These are phyloP conservation scores for Cardiocondyla obscurior DNA, from an alignment of 1,140 invertebrate genomes.

Conservation along the genomic window DNA sequence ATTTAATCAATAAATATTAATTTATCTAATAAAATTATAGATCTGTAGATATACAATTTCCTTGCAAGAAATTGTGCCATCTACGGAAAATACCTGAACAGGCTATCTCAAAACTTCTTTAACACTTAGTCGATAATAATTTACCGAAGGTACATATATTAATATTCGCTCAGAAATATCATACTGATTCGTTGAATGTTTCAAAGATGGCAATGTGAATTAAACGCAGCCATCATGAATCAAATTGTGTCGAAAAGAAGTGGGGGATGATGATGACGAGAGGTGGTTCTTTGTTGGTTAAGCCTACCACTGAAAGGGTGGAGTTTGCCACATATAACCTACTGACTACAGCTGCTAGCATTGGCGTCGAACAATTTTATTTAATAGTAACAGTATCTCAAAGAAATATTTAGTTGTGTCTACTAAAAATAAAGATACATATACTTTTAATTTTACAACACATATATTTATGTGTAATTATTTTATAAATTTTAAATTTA, in stretches of 20 bases:
- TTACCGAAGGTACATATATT: neutral
- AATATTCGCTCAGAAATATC: neutral
- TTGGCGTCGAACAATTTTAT: constrained; percentile 61
- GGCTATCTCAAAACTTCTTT: neutral
- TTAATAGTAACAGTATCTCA: no score
- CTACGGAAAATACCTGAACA: constrained; percentile 29
- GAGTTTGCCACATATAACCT: constrained; percentile 66
- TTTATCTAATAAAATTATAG: no score
- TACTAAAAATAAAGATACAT: neutral
- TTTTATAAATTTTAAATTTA: no score
- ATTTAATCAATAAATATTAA: no score
- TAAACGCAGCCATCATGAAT: constrained; percentile 77
- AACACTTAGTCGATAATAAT: constrained; percentile 31
- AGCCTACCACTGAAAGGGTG: constrained; percentile 72
- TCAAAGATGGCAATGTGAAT: constrained; percentile 66
- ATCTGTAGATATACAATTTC: no score
- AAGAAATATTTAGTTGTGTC: no score
- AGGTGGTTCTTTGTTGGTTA: constrained; percentile 72
- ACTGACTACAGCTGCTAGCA: constrained; percentile 64
- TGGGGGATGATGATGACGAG: constrained; percentile 66
- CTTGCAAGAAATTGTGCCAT: constrained; percentile 56
- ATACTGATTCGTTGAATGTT: constrained; percentile 1
- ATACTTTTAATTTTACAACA: no score
- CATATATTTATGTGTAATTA: no score
- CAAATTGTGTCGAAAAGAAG: constrained; percentile 65